Evolutionary conservation across 2,113 vertebrate genomes (phyloP).

Genomic region (Piaya cayana): DNA sequence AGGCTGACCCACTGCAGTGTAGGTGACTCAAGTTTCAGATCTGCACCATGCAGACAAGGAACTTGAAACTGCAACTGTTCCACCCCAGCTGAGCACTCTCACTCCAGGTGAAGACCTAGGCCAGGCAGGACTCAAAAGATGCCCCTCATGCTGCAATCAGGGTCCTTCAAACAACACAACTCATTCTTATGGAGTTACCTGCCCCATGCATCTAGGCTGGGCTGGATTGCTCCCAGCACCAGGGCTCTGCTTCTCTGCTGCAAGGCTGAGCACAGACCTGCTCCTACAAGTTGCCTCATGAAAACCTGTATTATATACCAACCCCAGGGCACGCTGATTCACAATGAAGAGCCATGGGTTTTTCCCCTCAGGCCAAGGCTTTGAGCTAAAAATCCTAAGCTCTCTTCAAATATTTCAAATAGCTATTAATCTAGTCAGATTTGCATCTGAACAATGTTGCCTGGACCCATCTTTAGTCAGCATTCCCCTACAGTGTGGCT

Average conservation of each 20-base stretch:
- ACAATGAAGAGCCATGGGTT: neutral
- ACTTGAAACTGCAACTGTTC: neutral
- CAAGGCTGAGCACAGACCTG: neutral
- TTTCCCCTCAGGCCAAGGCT: neutral
- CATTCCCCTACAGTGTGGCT: neutral
- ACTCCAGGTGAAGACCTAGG: fast-evolving
- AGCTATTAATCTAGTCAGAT: neutral
- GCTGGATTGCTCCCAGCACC: neutral
- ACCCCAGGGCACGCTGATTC: neutral
- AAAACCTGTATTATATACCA: neutral
- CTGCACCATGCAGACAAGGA: neutral
- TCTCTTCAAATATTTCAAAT: neutral
- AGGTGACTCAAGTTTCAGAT: neutral
- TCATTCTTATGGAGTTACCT: fast-evolving
- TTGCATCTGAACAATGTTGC: neutral
- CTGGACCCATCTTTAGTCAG: neutral
- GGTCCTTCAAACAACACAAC: neutral
- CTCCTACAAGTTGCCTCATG: neutral
- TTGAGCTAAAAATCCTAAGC: neutral
- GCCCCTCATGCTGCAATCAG: neutral
- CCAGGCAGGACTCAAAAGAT: neutral
- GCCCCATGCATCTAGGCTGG: fast-evolving
- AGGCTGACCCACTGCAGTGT: fast-evolving
- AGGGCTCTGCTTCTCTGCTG: neutral
- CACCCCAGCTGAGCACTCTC: neutral